These are phyloP conservation scores for Campylorhamphus procurvoides DNA, from an alignment of 2,113 vertebrate species.

Conservation along the genomic window DNA sequence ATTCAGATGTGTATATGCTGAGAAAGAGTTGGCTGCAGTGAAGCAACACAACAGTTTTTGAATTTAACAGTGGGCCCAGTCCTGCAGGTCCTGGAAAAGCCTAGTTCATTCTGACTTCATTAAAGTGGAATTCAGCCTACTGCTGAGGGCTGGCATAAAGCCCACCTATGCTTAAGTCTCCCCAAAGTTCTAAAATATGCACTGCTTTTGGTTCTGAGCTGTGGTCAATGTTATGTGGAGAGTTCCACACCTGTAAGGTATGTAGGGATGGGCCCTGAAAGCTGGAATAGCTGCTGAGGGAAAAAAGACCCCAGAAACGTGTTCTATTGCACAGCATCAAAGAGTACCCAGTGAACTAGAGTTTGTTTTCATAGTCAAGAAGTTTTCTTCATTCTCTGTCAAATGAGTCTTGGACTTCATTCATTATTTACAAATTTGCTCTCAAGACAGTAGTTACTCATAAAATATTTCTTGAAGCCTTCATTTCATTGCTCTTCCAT, in stretches of 20 bases:
- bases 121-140: conserved; percentile 43
- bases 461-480: background rate
- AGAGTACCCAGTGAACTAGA: background rate
- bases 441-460: background rate
- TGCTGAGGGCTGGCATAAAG: background rate
- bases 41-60: background rate
- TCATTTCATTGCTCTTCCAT: background rate
- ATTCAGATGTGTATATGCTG: background rate
- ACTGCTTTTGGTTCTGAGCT: conserved; percentile 14
- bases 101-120: background rate
- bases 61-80: background rate
- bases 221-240: background rate
- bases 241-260: background rate
- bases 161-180: background rate
- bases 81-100: background rate
- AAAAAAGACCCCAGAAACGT: background rate
- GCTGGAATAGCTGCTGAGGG: background rate
- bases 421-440: background rate
- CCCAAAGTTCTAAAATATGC: background rate
- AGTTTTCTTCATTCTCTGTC: background rate
- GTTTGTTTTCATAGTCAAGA: background rate
- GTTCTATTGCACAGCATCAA: background rate
- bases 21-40: background rate
- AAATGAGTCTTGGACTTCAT: background rate
- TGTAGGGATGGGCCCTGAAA: background rate